Base-by-base conservation (phyloP, 2,113 vertebrate genomes). In the Eupsittula cactorum region DNA sequence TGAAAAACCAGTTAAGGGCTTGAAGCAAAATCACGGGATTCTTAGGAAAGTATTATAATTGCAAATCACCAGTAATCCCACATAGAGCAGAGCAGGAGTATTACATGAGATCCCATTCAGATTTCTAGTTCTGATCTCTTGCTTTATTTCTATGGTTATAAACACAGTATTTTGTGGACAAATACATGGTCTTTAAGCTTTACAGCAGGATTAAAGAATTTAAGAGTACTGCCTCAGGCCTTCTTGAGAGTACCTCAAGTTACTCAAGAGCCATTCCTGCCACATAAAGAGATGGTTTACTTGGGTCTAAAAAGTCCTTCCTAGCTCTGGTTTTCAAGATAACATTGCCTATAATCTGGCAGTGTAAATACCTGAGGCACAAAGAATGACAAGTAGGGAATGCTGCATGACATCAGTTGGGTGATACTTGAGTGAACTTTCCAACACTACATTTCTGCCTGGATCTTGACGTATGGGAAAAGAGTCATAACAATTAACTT, bases 1-100 rank as follows among this genome's bases (percentile, higher is more conserved):
- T 90, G 71, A 88, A 95, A 95, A 96, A 95, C 49, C 68, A 93
- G 86, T 90, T 88, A 68, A 77, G 46, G 77, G 63, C 59, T 86
- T 47, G 76, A 94, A 94, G 44, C 31, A 94, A 74, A 92, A 97
- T 7, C 79, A 77, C 41, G 44, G 8, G 53, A 90, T 81, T 92
- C 94, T 86, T 82, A 86, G 49, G 9, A 16, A 63, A 83, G 10
- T 33, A 86, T 92, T 86, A 83, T 28, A 93, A 74, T 62, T 88
- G 79, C 82, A 94, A 85, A 94, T 86, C 90, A 63, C 25, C 86
- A 85, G 63, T 62, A 76, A 86, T 41, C 71, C 85, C 75, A n/a
- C 29, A 59, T 0, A 31, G 57, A 73, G 57, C 15, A 73, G 25
- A 77, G 37, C 16, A 80, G 9, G 91, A 90, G 41, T 33, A 82